A percentile compares a stretch with the other conserved stretches of the same genome.
Conservation (phyloP, 1,140 invertebrate species). For the Aphaenogaster ashmeadi region DNA sequence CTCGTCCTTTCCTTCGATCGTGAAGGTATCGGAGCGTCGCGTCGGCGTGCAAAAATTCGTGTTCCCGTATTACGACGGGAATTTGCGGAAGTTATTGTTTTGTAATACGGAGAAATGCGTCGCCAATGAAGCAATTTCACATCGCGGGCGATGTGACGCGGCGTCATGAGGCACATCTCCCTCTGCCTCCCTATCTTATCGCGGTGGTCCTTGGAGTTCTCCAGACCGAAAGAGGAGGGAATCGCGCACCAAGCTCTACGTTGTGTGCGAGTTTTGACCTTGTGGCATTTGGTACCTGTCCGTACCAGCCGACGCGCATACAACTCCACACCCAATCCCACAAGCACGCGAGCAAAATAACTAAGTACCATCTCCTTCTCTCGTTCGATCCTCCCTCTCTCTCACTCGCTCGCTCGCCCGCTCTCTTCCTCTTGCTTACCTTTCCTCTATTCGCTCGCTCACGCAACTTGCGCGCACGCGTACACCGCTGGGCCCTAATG, state of each 20-base stretch:
- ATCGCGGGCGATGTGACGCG: constrained; percentile 15
- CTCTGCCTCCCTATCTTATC: constrained; percentile 13
- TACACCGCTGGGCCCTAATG: neutral
- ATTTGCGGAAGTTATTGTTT: constrained; percentile 42
- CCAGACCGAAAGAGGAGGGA: constrained; percentile 41
- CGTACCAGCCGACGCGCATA: constrained; percentile 83
- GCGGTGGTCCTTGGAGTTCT: constrained; percentile 46
- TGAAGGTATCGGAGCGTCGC: neutral
- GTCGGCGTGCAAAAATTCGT: neutral
- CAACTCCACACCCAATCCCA: constrained; percentile 68
- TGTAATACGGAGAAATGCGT: constrained; percentile 27
- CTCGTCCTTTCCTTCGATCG: neutral
- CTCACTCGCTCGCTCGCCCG: neutral
- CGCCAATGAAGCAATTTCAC: constrained; percentile 34
- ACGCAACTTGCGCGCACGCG: constrained; percentile 30
- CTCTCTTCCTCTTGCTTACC: constrained; percentile 10
- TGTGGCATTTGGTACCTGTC: constrained; percentile 87
- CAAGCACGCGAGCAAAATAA: constrained; percentile 67
- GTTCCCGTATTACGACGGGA: neutral
- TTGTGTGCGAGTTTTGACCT: constrained; percentile 82
- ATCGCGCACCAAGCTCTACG: constrained; percentile 34
- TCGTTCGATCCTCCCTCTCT: neutral
- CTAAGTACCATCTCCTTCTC: constrained; percentile 67
- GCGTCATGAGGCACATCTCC: neutral
- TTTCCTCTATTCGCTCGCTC: constrained; percentile 52